Conservation (phyloP, 2,113 vertebrate species). For the Empidonax traillii region DNA sequence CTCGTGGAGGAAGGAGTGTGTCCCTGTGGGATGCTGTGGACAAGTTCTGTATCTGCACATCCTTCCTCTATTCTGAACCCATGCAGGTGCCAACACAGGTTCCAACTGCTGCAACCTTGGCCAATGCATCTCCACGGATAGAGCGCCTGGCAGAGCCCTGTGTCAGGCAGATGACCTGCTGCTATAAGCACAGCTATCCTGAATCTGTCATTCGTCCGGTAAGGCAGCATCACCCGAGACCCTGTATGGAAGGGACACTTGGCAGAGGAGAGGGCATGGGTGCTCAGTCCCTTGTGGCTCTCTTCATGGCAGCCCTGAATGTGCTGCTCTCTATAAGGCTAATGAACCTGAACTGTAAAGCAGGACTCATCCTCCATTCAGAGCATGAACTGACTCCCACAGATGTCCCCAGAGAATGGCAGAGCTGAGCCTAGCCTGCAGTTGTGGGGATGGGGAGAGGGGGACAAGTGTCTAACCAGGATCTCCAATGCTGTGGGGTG, state of each 20-base stretch:
- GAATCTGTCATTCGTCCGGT: conserved; percentile 40
- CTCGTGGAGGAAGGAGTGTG: neutral
- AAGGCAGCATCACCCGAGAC: neutral
- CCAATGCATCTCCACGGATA: neutral
- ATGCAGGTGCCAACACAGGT: conserved; percentile 44
- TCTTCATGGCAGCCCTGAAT: neutral
- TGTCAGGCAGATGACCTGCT: conserved; percentile 18
- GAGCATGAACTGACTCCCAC: neutral
- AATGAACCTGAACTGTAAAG: neutral
- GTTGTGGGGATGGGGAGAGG: neutral
- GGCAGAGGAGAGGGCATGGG: neutral
- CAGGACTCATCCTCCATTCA: neutral
- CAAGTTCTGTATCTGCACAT: neutral
- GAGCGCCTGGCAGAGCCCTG: conserved; percentile 43
- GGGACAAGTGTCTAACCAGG: neutral
- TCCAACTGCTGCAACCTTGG: neutral
- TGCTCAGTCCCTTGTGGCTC: neutral
- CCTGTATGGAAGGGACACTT: fast-evolving
- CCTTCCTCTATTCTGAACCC: neutral
- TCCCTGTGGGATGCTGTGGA: neutral
- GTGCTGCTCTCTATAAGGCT: neutral
- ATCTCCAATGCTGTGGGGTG: neutral
- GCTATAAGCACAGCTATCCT: neutral
- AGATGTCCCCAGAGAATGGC: neutral
- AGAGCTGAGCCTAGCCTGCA: neutral